These are phyloP conservation scores for Triplophysa yarkandensis DNA, from an alignment of 2,797 vertebrate genomes.

Conservation along the genomic window DNA sequence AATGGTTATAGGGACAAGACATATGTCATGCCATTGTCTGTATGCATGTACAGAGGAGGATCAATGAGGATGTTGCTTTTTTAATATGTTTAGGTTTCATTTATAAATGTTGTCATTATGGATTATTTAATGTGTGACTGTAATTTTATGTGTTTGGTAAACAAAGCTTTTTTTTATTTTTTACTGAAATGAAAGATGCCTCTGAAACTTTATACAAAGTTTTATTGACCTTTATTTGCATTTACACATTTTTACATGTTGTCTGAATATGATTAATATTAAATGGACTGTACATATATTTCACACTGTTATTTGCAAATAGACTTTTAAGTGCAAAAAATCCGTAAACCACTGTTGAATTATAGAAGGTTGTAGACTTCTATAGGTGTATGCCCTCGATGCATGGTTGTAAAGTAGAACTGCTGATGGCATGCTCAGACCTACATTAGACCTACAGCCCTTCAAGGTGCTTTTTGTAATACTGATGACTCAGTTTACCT, in stretches of 20 bases:
- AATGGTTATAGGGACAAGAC: slow-evolving; percentile 56
- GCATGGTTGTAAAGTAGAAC: slow-evolving; percentile 27
- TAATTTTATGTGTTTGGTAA: neutral
- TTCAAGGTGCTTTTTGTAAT: slow-evolving; percentile 47
- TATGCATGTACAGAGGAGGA: slow-evolving; percentile 23
- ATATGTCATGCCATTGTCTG: slow-evolving; percentile 38
- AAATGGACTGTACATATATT: neutral
- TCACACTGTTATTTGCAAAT: neutral
- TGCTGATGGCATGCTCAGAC: slow-evolving; percentile 37
- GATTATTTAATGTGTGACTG: slow-evolving; percentile 20
- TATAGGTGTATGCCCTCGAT: slow-evolving; percentile 18
- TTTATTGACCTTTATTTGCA: neutral
- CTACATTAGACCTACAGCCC: slow-evolving; percentile 7
- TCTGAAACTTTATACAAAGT: neutral
- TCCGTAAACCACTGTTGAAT: slow-evolving; percentile 6
- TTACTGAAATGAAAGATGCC: neutral
- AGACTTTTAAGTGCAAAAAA: neutral
- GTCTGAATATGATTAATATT: too few relatives aligned
- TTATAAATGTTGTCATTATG: slow-evolving; percentile 3
- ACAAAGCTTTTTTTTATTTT: neutral
- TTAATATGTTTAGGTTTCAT: neutral
- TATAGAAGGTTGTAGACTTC: slow-evolving; percentile 7
- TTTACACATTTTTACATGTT: too few relatives aligned
- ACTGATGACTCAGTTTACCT: slow-evolving; percentile 44
- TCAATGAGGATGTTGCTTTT: slow-evolving; percentile 2